Evolutionary conservation across 2,888 invertebrate species (phyloP).

Genomic region (Rhopalosiphum nymphaeae): DNA sequence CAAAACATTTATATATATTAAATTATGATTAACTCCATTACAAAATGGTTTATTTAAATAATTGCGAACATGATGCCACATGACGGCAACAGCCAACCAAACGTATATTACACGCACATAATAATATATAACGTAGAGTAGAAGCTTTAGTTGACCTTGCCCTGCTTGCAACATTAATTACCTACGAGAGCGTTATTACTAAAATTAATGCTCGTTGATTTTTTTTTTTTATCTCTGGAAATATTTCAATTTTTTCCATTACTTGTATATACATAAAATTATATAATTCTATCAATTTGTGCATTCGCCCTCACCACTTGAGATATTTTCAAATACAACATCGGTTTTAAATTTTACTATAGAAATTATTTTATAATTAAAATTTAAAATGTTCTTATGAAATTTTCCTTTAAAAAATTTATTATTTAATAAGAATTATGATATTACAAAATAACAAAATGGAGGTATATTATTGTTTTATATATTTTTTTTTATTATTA

Average conservation of each 20-base stretch:
- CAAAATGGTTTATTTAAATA: not conserved
- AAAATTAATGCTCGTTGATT: constrained; percentile 14
- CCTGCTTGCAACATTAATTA: not conserved
- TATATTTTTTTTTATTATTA: no score
- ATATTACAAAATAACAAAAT: not conserved
- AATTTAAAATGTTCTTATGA: not conserved
- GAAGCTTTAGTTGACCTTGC: not conserved
- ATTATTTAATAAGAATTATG: no score
- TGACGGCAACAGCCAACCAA: not conserved
- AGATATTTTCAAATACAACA: not conserved
- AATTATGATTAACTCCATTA: not conserved
- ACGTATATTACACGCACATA: not conserved
- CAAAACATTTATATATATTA: not conserved
- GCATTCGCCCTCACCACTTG: not conserved
- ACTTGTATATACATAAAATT: not conserved
- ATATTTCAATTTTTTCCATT: not conserved
- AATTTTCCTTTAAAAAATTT: no score
- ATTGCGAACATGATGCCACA: constrained; percentile 1
- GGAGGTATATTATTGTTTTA: not conserved
- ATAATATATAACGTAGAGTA: constrained; percentile 1
- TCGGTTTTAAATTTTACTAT: not conserved
- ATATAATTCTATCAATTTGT: not conserved
- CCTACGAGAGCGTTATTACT: not conserved
- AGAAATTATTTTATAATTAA: not conserved
- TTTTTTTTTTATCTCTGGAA: not conserved